Conservation (phyloP, 2,113 vertebrate genomes). For the Apeltes quadracus region DNA sequence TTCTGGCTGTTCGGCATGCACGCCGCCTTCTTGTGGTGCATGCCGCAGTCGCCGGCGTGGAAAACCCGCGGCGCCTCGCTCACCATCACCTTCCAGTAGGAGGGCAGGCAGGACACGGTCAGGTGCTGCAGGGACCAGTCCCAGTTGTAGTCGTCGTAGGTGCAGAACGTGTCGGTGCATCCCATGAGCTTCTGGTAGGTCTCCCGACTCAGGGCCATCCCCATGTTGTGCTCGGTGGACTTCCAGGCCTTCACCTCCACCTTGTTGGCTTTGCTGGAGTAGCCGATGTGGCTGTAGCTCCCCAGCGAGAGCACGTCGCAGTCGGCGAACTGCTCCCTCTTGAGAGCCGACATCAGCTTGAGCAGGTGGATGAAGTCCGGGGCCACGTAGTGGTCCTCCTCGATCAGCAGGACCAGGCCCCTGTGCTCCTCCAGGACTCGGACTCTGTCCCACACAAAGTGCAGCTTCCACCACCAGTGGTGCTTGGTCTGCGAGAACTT, state of each 20-base stretch:
- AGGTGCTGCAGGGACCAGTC: slow-evolving; percentile 98
- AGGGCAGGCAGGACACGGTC: slow-evolving; percentile 92
- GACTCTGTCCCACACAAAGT: slow-evolving; percentile 95
- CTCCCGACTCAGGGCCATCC: slow-evolving; percentile 90
- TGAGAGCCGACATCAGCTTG: slow-evolving; percentile 85
- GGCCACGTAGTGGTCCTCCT: slow-evolving; percentile 95
- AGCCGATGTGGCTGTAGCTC: slow-evolving; percentile 85
- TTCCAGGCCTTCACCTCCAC: slow-evolving; percentile 97
- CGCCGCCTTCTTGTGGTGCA: slow-evolving; percentile 94
- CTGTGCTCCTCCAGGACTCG: slow-evolving; percentile 84
- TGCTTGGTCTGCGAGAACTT: slow-evolving; percentile 98
- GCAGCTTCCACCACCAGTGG: slow-evolving; percentile 99
- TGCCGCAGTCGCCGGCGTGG: slow-evolving; percentile 96
- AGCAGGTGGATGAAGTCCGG: slow-evolving; percentile 92
- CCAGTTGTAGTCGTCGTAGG: slow-evolving; percentile 99
- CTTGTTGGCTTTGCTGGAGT: slow-evolving; percentile 88
- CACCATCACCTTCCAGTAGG: slow-evolving; percentile 96
- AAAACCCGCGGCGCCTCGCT: slow-evolving; percentile 92
- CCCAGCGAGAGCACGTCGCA: slow-evolving; percentile 93
- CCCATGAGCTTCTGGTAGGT: slow-evolving; percentile 89
- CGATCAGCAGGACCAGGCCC: slow-evolving; percentile 89
- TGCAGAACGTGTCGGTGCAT: slow-evolving; percentile 97
- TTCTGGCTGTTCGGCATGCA: slow-evolving; percentile 91
- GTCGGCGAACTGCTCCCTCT: slow-evolving; percentile 85
- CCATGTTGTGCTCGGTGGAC: slow-evolving; percentile 99